These are phyloP conservation scores for Rhabdornis inornatus DNA, from an alignment of 2,113 vertebrate genomes.

Conservation along the genomic window DNA sequence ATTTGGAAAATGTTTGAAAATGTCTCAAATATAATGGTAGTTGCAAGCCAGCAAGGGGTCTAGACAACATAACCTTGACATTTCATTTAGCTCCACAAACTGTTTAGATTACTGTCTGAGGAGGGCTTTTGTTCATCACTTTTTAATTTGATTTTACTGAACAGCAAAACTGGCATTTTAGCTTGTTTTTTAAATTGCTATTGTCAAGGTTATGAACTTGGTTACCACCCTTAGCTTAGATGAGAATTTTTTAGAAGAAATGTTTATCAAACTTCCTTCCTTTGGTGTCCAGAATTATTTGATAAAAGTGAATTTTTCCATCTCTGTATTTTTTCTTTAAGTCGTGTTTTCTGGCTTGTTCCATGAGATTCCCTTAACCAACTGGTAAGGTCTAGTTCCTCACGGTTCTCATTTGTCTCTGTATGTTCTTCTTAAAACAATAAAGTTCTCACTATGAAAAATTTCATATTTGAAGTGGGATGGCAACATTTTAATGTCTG, in stretches of 20 bases:
- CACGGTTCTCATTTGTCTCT: neutral
- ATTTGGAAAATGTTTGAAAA: neutral
- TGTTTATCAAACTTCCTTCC: neutral
- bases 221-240: neutral
- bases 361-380: neutral
- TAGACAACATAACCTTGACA: neutral
- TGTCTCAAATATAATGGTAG: neutral
- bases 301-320: neutral
- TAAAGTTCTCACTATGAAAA: neutral
- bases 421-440: neutral
- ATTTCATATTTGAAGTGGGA: slow-evolving; percentile 14
- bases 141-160: neutral
- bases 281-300: neutral
- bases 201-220: neutral
- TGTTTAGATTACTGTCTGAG: neutral
- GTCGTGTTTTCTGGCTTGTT: neutral
- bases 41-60: neutral
- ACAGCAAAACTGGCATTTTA: neutral
- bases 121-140: neutral
- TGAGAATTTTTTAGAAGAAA: neutral
- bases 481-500: neutral
- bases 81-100: neutral
- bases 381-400: neutral
- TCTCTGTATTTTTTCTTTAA: neutral
- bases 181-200: neutral